Conservation (phyloP, 2,888 invertebrate species). For the Drosophila putrida region DNA sequence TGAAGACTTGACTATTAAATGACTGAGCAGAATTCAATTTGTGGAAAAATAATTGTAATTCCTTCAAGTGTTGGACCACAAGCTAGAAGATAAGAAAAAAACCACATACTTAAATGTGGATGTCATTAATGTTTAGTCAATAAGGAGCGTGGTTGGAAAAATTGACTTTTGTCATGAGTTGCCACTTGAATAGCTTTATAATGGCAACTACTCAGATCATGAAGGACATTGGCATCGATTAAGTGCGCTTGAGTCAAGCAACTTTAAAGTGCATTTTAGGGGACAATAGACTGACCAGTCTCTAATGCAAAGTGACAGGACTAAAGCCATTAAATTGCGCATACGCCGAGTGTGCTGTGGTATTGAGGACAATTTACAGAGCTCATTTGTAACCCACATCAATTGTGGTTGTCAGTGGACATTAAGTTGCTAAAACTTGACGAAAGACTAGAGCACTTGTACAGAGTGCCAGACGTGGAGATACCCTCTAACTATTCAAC, state of each 20-base stretch:
- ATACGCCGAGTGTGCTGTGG: slow-evolving; percentile 37
- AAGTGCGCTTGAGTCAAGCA: slow-evolving; percentile 11
- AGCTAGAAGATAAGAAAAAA: slow-evolving; percentile 10
- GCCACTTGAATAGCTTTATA: slow-evolving; percentile 46
- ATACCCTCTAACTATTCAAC: slow-evolving; percentile 3
- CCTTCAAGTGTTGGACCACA: slow-evolving; percentile 37
- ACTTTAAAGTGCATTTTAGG: slow-evolving; percentile 25
- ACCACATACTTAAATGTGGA: slow-evolving; percentile 25
- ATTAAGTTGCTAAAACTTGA: slow-evolving; percentile 27
- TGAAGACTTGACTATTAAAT: slow-evolving; percentile 30
- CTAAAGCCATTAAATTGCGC: slow-evolving; percentile 39
- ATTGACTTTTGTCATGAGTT: slow-evolving; percentile 45
- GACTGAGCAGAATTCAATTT: slow-evolving; percentile 29
- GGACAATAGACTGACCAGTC: slow-evolving; percentile 5
- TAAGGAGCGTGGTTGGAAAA: slow-evolving; percentile 26
- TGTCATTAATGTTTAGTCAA: slow-evolving; percentile 42
- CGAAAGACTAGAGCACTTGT: neutral
- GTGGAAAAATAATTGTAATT: slow-evolving; percentile 24
- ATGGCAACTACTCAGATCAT: slow-evolving; percentile 13
- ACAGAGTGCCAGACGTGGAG: neutral
- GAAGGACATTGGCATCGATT: slow-evolving; percentile 20
- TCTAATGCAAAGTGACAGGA: slow-evolving; percentile 15
- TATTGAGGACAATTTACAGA: slow-evolving; percentile 22
- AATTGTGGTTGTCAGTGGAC: slow-evolving; percentile 39
- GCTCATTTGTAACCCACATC: slow-evolving; percentile 34